Evolutionary conservation across 2,113 vertebrate species (phyloP).

Genomic region (Cebidichthys violaceus): DNA sequence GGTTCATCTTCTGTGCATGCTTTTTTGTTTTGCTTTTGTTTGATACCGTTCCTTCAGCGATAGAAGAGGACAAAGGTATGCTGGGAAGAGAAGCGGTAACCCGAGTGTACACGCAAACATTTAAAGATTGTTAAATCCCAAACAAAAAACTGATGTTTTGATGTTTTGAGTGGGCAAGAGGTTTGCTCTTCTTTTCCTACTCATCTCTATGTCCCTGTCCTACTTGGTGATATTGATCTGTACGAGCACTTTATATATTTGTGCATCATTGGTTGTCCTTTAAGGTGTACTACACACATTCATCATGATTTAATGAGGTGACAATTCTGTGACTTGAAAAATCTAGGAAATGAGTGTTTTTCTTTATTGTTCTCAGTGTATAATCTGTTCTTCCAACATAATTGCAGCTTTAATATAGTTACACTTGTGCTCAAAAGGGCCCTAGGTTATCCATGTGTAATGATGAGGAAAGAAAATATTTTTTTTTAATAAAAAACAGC

Average conservation of each 20-base stretch:
- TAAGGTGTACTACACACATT: not conserved
- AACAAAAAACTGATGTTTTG: not conserved
- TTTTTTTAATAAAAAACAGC: not conserved
- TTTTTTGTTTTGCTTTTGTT: conserved; percentile 22
- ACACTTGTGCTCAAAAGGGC: not conserved
- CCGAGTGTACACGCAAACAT: not conserved
- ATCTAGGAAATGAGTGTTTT: not conserved
- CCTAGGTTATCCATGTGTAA: not conserved
- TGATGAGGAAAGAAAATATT: not conserved
- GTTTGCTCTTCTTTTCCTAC: not conserved
- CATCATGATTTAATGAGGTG: not conserved
- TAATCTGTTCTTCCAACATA: not conserved
- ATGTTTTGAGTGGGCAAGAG: not conserved
- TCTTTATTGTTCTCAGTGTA: not conserved
- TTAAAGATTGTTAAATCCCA: too few relatives aligned
- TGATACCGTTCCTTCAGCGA: not conserved
- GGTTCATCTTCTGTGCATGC: not conserved
- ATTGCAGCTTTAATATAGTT: not conserved
- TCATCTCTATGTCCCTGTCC: not conserved
- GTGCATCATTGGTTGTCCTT: not conserved
- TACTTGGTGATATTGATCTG: not conserved
- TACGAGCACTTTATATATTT: not conserved
- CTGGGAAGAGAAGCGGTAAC: not conserved
- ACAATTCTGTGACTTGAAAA: conserved; percentile 1
- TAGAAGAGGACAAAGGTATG: not conserved